These are phyloP conservation scores for Latrodectus geometricus DNA, from an alignment of 1,140 invertebrate genomes.

Conservation along the genomic window DNA sequence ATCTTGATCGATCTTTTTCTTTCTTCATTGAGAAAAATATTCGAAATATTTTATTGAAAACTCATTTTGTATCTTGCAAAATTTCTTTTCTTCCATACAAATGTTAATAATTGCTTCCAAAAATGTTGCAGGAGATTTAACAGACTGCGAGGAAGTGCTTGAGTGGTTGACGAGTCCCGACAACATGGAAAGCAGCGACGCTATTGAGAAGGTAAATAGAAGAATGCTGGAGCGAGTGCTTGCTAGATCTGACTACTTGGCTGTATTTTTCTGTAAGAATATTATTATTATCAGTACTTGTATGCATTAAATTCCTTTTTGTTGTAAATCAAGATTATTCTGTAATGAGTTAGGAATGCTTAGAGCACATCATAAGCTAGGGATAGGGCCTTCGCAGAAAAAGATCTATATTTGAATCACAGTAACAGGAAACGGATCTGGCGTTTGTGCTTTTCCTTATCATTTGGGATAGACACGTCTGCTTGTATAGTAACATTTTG, in stretches of 20 bases:
- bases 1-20: too few relatives aligned
- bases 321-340: neutral
- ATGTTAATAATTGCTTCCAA: neutral
- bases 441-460: neutral
- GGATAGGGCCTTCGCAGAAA: too few relatives aligned
- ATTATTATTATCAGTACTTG: neutral
- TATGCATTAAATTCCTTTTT: neutral
- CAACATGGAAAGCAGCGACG: slow-evolving; percentile 94
- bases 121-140: slow-evolving; percentile 76
- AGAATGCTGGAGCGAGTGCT: slow-evolving; percentile 69
- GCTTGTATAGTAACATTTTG: too few relatives aligned
- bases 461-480: too few relatives aligned
- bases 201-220: slow-evolving; percentile 70
- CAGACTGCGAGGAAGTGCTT: slow-evolving; percentile 92
- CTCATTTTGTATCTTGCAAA: too few relatives aligned
- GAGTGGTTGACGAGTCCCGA: slow-evolving; percentile 94
- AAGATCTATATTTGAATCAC: neutral
- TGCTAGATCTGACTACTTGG: slow-evolving; percentile 70
- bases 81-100: neutral
- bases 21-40: too few relatives aligned
- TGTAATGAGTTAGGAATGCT: neutral
- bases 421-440: neutral
- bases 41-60: neutral
- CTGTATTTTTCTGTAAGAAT: slow-evolving; percentile 92
- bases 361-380: too few relatives aligned